Evolutionary conservation across 2,113 vertebrate genomes (phyloP).

Genomic region (Ceyx margarethae): DNA sequence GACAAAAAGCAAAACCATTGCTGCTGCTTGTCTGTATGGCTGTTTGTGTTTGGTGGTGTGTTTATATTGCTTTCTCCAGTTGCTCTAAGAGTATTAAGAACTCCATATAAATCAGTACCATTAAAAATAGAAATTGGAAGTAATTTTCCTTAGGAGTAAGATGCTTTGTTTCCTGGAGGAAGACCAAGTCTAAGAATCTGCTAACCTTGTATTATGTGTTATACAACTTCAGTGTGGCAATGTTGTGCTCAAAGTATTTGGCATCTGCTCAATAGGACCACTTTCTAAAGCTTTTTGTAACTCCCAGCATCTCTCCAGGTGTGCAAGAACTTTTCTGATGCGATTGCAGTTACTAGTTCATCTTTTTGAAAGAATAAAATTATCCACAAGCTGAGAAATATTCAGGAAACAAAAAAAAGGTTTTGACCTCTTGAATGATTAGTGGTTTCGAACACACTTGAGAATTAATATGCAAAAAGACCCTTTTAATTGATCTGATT

Average conservation of each 20-base stretch:
- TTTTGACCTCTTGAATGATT: neutral
- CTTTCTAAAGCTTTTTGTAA: conserved; percentile 48
- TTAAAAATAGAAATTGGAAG: conserved; percentile 2
- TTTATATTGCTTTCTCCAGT: neutral
- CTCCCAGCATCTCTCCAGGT: neutral
- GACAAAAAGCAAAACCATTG: neutral
- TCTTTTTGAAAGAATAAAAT: neutral
- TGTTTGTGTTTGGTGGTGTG: neutral
- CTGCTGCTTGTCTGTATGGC: neutral
- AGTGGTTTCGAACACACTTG: neutral
- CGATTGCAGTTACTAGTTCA: neutral
- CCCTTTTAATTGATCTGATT: neutral
- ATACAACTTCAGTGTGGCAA: neutral
- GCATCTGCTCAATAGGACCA: conserved; percentile 13
- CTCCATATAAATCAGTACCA: neutral
- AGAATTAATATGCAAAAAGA: neutral
- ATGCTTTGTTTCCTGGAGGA: conserved; percentile 20
- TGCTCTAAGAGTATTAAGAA: neutral
- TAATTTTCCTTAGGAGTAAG: neutral
- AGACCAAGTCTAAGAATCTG: neutral
- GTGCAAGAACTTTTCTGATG: neutral
- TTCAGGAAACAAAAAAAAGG: neutral
- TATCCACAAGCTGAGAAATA: neutral
- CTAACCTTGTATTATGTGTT: conserved; percentile 1
- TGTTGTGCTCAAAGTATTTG: neutral